Percentiles rank a stretch among this genome's conserved stretches.
Evolutionary conservation across 2,113 vertebrate genomes (phyloP).

Genomic region (Pseudorasbora parva): DNA sequence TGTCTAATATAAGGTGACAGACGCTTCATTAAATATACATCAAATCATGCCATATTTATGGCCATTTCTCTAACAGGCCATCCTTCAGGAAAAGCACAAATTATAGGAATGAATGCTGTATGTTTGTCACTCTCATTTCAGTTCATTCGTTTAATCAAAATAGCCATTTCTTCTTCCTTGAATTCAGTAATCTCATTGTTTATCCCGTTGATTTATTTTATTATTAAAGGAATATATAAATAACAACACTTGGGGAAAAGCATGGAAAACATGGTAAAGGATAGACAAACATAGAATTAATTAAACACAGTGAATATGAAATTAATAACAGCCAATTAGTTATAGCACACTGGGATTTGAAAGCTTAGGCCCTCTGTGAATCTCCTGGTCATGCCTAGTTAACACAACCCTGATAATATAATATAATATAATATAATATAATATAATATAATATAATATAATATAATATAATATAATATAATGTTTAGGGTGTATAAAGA

Average conservation of each 20-base stretch:
- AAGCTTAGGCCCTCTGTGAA: background rate
- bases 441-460: no score
- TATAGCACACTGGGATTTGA: background rate
- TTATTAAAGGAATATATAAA: no score
- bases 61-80: background rate
- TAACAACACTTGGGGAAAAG: no score
- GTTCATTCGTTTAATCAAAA: background rate
- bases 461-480: no score
- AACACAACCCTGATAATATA: background rate
- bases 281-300: no score
- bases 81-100: background rate
- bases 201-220: background rate
- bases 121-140: background rate
- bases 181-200: background rate
- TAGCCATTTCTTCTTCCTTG: background rate
- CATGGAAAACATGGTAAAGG: background rate
- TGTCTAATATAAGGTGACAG: constrained; percentile 5
- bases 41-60: background rate
- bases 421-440: no score
- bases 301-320: background rate
- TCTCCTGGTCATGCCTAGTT: background rate
- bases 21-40: constrained; percentile 39
- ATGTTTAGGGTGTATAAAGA: no score
- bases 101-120: background rate
- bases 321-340: constrained; percentile 7